Evolutionary conservation across 1,140 invertebrate species (phyloP), one percentile per base, ranked within the genome.

Genomic region (Nautilus pompilius): DNA sequence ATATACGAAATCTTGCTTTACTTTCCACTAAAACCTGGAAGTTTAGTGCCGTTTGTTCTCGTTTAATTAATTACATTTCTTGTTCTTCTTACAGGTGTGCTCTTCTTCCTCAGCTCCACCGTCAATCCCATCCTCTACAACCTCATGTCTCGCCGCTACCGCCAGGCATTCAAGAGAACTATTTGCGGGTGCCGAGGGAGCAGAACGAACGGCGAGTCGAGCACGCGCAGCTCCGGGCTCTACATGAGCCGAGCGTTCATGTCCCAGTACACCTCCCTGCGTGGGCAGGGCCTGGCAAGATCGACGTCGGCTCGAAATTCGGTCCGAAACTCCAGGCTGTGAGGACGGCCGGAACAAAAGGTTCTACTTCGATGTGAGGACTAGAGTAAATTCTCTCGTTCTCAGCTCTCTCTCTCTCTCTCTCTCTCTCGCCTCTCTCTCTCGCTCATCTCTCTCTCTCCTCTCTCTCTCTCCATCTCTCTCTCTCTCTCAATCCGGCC

Each of bases 101-200:
- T 80, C 30, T 85, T 88, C 61, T 89, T 85, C 72, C 85, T 89
- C 60, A 88, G 88, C 73, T 87, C 80, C 64, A 87, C 87, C 20
- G 85, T 88, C 53, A 88, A 88, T 72, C 87, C 87, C 2, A 86
- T 88, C 49, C 76, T 88, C 45, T 88, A 87, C 81, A 87, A 87
- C 72, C 81, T 86, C 5, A 86, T 88, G 79, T 87, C 85, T 5
- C 78, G 83, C 56, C 84, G 86, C 63, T 88, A 87, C 69, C 77
- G 86, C 28, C 70, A 84, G 54, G 86, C 85, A 6, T 88, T 87
- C 63, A 77, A 74, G 46, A 64, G 74, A 55, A 79, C 76, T 1
- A 65, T 80, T 24, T 74, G 71, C 49, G 32, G 66, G 13, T 71
- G 69, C 55, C 69, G 61, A 68, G 62, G 36, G 8, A 41, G n/a